Conservation (phyloP, 1,140 invertebrate species). For the Drosophila funebris region DNA sequence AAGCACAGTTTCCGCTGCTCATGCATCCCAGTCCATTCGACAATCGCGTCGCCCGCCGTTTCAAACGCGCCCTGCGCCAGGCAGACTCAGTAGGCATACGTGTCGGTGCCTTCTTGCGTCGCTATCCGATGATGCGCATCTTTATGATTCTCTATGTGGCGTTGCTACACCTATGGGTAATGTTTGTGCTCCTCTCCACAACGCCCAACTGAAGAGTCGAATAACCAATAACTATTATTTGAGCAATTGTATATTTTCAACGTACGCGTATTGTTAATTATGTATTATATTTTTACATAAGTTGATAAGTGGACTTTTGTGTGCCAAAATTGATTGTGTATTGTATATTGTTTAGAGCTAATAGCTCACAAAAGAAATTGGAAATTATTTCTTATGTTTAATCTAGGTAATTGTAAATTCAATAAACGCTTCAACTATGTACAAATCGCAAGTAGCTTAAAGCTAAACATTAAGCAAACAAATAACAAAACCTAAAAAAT, state of each 20-base stretch:
- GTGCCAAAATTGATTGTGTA: constrained; percentile 48
- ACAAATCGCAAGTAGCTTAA: constrained; percentile 56
- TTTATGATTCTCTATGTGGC: constrained; percentile 89
- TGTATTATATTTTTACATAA: constrained; percentile 61
- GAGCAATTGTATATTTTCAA: constrained; percentile 61
- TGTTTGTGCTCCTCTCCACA: constrained; percentile 79
- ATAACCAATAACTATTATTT: constrained; percentile 16
- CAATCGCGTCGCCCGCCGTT: constrained; percentile 89
- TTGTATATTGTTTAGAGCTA: constrained; percentile 10
- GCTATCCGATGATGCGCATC: constrained; percentile 92
- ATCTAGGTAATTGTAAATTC: constrained; percentile 43
- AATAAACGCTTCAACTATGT: constrained; percentile 73
- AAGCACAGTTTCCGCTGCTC: constrained; percentile 89
- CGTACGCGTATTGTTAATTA: constrained; percentile 31
- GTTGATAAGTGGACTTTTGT: constrained; percentile 9
- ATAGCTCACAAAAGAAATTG: constrained; percentile 2
- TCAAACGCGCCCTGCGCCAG: constrained; percentile 91
- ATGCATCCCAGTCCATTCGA: constrained; percentile 91
- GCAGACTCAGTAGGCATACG: constrained; percentile 90
- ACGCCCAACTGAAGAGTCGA: constrained; percentile 67
- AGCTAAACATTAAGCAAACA: constrained; percentile 62
- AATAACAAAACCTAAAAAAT: constrained; percentile 65
- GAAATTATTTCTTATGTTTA: constrained; percentile 9
- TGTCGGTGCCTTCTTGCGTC: constrained; percentile 90
- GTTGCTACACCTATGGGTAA: constrained; percentile 77